These are phyloP conservation scores for Halcyon senegalensis DNA, from an alignment of 2,113 vertebrate species.

Conservation along the genomic window DNA sequence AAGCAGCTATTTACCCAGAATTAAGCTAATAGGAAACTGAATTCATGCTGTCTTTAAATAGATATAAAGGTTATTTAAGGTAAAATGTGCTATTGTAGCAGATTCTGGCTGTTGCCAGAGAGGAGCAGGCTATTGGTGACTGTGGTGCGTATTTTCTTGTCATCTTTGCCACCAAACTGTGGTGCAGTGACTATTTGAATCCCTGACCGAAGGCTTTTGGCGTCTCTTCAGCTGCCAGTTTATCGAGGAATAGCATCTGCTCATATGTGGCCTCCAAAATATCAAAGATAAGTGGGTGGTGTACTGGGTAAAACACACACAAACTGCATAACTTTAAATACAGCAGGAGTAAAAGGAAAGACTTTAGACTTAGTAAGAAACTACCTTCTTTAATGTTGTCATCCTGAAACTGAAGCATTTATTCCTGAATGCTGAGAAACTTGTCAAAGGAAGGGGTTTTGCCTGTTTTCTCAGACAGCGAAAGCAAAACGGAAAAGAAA, in stretches of 20 bases:
- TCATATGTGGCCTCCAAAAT: neutral
- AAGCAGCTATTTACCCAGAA: slow-evolving; percentile 30
- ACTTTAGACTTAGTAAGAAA: neutral
- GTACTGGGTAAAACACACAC: neutral
- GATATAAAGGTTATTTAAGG: slow-evolving; percentile 30
- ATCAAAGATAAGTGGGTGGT: neutral
- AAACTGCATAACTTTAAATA: neutral
- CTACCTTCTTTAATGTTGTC: slow-evolving; percentile 42
- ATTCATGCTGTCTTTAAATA: slow-evolving; percentile 34
- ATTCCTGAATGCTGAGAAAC: slow-evolving; percentile 60
- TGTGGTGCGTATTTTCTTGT: neutral
- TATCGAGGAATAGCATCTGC: neutral
- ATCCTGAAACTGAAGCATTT: slow-evolving; percentile 51
- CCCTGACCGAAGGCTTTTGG: neutral
- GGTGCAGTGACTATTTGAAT: neutral
- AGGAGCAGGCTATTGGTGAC: neutral
- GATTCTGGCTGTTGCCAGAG: neutral
- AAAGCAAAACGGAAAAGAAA: slow-evolving; percentile 53
- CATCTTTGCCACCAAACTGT: neutral
- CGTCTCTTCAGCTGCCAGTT: neutral
- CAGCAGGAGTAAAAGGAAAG: slow-evolving; percentile 1
- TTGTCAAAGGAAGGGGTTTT: slow-evolving; percentile 47
- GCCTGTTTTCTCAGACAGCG: slow-evolving; percentile 31
- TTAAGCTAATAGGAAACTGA: slow-evolving; percentile 16
- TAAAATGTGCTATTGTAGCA: neutral